A percentile compares a stretch with the other conserved stretches of the same genome.
These are phyloP conservation scores for Ennomos fuscantarius DNA, from an alignment of 2,888 invertebrate species.

Conservation along the genomic window DNA sequence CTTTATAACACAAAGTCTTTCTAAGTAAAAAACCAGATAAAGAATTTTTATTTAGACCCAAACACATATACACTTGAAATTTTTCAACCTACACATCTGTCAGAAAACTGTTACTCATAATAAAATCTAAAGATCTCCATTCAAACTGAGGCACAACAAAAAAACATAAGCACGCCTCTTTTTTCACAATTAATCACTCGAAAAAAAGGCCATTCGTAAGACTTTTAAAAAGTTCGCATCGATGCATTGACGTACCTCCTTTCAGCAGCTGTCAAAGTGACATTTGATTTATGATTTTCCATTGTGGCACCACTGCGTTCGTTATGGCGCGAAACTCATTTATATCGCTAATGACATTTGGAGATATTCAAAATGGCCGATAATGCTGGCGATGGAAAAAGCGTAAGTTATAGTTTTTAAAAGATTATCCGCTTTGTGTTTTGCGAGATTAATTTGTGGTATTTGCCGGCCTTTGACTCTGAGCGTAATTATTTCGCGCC, in stretches of 20 bases:
- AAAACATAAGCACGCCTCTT: conserved; percentile 57
- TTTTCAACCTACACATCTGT: conserved; percentile 46
- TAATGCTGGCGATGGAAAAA: conserved; percentile 59
- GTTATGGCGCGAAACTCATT: conserved; percentile 81
- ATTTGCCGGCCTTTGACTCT: conserved; percentile 50
- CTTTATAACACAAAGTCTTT: conserved; percentile 13
- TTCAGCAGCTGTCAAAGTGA: conserved; percentile 81
- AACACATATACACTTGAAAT: conserved; percentile 41
- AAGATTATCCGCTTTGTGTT: conserved; percentile 51
- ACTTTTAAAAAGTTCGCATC: conserved; percentile 77
- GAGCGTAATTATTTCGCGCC: conserved; percentile 36
- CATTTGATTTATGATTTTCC: conserved; percentile 80
- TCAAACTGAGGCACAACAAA: conserved; percentile 41
- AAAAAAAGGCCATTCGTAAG: conserved; percentile 59
- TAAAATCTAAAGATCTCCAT: conserved; percentile 57
- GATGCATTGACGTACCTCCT: conserved; percentile 79
- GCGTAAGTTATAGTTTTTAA: conserved; percentile 53
- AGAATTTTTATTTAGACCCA: conserved; percentile 30
- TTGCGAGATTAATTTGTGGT: conserved; percentile 55
- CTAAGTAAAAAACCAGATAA: conserved; percentile 19
- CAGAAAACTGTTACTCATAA: conserved; percentile 48
- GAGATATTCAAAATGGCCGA: conserved; percentile 73
- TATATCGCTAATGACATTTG: conserved; percentile 78
- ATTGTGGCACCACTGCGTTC: conserved; percentile 77
- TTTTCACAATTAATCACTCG: conserved; percentile 75